These are phyloP conservation scores for Galeopterus variegatus DNA, from an alignment of 2,113 vertebrate genomes.

Conservation along the genomic window DNA sequence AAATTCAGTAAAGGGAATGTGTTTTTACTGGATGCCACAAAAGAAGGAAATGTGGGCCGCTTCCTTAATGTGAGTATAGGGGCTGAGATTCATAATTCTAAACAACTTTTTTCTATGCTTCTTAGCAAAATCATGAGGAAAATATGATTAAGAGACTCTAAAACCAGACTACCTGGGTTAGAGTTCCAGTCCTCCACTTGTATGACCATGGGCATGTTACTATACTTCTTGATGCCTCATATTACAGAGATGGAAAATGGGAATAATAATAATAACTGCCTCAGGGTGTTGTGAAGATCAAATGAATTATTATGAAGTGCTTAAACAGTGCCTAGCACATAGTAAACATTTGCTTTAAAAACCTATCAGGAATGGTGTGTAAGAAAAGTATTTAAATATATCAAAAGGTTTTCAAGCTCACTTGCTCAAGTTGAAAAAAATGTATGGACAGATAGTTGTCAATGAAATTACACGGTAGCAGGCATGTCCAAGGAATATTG, in stretches of 20 bases:
- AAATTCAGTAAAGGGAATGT: constrained; percentile 69
- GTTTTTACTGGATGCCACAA: constrained; percentile 94
- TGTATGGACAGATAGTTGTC: not conserved
- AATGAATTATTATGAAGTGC: not conserved
- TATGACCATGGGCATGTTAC: not conserved
- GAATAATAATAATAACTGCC: not conserved
- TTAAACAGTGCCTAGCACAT: constrained; percentile 31
- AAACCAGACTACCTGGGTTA: not conserved
- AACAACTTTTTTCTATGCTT: constrained; percentile 30
- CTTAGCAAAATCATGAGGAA: constrained; percentile 54
- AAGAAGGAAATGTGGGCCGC: constrained; percentile 96
- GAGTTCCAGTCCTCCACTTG: not conserved
- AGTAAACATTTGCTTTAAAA: constrained; percentile 48
- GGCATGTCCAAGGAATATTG: not conserved
- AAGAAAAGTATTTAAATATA: constrained; percentile 9
- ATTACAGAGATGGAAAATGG: not conserved
- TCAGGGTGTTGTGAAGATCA: not conserved
- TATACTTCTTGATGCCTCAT: not conserved
- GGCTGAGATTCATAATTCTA: constrained; percentile 30
- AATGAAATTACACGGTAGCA: constrained; percentile 13
- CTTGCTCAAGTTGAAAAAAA: constrained; percentile 6
- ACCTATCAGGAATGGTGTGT: not conserved
- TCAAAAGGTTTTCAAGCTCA: constrained; percentile 35
- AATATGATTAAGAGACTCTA: constrained; percentile 22
- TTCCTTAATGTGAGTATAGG: constrained; percentile 95